Evolutionary conservation across 2,113 vertebrate species (phyloP), one percentile per base, ranked within the genome.

Genomic region (Neopipo cinnamomea): DNA sequence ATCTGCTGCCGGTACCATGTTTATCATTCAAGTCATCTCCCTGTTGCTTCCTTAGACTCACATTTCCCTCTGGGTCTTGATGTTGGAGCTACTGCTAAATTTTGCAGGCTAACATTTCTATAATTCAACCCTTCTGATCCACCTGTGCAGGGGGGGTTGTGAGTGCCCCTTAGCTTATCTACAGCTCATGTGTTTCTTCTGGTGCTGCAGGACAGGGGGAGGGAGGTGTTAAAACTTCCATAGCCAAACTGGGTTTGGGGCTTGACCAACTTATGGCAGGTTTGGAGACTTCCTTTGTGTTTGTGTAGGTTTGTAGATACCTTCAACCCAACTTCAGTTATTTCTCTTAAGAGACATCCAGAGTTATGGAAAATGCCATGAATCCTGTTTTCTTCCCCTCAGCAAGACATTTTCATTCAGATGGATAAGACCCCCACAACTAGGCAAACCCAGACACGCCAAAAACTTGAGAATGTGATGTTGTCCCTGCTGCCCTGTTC

Each of bases 21-120:
- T 89, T 85, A 62, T 53, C 19, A 62, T 85, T 70, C 77, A 70
- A 55, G 22, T 93, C 88, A 94, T 46, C 39, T 86, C 49, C 12
- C n/a, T 39, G 14, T 35, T 79, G 17, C 58, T 91, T 47, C 12
- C 35, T 75, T 22, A 62, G 37, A 63, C 71, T 67, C 35, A 28
- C 11, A 25, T 84, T 80, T 93, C 59, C 65, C 50, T 58, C 85
- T 53, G n/a, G 46, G 50, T 84, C 41, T 65, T 52, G 25, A 21
- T 76, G 53, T 9, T 85, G 75, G 73, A 80, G 68, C 5, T 65
- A 1, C 5, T 56, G 23, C 25, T 50, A 50, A 42, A 25, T 85
- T 76, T 72, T 91, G 7, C 44, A 70, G 62, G 6, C 13, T 19
- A 7, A 17, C 1, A 1, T 23, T 79, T 68, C 78, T 39, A 1